These are phyloP conservation scores for Trichopoda pennipes DNA, from an alignment of 2,888 invertebrate genomes.

Conservation along the genomic window DNA sequence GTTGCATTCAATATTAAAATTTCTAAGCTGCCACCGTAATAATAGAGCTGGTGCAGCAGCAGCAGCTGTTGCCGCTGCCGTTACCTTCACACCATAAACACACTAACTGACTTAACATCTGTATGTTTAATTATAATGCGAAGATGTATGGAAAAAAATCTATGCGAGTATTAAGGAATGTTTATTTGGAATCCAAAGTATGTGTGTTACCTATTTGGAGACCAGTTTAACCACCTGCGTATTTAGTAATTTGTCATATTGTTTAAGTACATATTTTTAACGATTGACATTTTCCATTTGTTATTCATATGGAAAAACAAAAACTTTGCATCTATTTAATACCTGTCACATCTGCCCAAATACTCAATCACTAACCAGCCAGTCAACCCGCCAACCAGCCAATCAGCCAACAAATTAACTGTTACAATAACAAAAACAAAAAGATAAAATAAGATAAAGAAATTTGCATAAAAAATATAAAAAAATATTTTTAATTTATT, in stretches of 20 bases:
- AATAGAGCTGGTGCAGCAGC: slow-evolving; percentile 1
- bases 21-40: slow-evolving; percentile 3
- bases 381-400: not conserved
- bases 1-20: slow-evolving; percentile 21
- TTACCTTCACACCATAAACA: slow-evolving; percentile 53
- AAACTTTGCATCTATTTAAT: slow-evolving; percentile 50
- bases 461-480: slow-evolving; percentile 25
- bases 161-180: slow-evolving; percentile 22
- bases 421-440: not conserved
- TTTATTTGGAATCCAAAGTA: slow-evolving; percentile 12
- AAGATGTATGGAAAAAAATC: too few relatives aligned
- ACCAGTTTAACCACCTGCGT: slow-evolving; percentile 70
- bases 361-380: not conserved
- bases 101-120: slow-evolving; percentile 41
- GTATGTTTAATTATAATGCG: slow-evolving; percentile 3
- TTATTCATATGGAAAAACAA: slow-evolving; percentile 64
- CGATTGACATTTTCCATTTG: slow-evolving; percentile 75
- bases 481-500: slow-evolving; percentile 11
- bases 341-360: slow-evolving; percentile 24
- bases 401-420: slow-evolving; percentile 1
- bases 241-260: slow-evolving; percentile 78
- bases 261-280: slow-evolving; percentile 76
- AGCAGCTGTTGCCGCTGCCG: slow-evolving; percentile 5
- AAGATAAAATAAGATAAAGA: not conserved
- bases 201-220: slow-evolving; percentile 46